These are phyloP conservation scores for Neodiprion virginianus DNA, from an alignment of 1,140 invertebrate genomes.

Conservation along the genomic window DNA sequence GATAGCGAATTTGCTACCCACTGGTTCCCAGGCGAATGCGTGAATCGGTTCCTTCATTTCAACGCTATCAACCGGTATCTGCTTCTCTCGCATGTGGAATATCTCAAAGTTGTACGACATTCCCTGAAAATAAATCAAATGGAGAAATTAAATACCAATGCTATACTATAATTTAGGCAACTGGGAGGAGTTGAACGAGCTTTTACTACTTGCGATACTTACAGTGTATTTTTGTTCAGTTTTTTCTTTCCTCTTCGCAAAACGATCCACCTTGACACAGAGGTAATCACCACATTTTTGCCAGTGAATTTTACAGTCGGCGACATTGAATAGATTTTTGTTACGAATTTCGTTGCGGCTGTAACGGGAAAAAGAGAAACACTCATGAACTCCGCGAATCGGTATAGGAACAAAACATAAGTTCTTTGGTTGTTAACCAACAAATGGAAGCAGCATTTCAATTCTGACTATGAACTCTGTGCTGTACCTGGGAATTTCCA, in stretches of 20 bases:
- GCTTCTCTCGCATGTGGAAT: conserved; percentile 97
- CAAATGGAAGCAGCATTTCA: conserved; percentile 12
- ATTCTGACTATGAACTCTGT: conserved; percentile 7
- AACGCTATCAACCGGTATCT: conserved; percentile 97
- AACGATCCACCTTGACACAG: conserved; percentile 98
- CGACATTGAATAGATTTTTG: conserved; percentile 97
- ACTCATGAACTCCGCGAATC: conserved; percentile 1
- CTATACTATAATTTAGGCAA: no score
- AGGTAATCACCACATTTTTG: conserved; percentile 98
- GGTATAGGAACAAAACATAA: conserved; percentile 15
- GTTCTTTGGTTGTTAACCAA: not conserved
- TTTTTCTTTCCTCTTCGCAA: conserved; percentile 93
- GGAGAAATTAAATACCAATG: conserved; percentile 19
- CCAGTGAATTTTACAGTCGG: conserved; percentile 99
- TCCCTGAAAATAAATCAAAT: conserved; percentile 68
- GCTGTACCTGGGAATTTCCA: conserved; percentile 79
- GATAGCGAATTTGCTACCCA: conserved; percentile 94
- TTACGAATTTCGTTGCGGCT: conserved; percentile 89
- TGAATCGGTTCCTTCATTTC: conserved; percentile 94
- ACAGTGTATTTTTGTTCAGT: conserved; percentile 91
- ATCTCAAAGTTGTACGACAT: conserved; percentile 99
- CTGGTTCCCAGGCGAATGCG: conserved; percentile 98
- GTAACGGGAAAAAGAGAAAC: conserved; percentile 45
- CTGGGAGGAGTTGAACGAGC: no score
- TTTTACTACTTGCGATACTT: conserved; percentile 46